A percentile compares a stretch with the other conserved stretches of the same genome.
These are phyloP conservation scores for Pogonomyrmex barbatus DNA, from an alignment of 1,140 invertebrate genomes.

Conservation along the genomic window DNA sequence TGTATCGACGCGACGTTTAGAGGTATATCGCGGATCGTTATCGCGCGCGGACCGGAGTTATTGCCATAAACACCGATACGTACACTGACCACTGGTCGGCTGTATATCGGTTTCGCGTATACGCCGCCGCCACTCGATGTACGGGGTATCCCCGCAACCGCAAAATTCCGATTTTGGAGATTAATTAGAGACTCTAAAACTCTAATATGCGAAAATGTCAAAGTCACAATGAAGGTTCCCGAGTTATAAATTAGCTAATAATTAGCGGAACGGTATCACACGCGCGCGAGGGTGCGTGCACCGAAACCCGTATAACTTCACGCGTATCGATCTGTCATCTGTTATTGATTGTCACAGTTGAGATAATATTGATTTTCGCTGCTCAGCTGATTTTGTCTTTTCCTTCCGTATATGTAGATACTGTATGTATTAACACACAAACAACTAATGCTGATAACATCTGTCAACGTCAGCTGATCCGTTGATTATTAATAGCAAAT, in stretches of 20 bases:
- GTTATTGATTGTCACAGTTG: constrained; percentile 16
- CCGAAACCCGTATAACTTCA: not conserved
- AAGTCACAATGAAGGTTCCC: not conserved
- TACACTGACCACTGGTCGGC: constrained; percentile 29
- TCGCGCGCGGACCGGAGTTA: constrained; percentile 57
- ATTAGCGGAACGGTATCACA: not conserved
- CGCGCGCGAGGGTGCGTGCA: not conserved
- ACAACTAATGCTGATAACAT: not conserved
- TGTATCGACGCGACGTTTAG: constrained; percentile 46
- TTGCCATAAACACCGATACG: constrained; percentile 68
- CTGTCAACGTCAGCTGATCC: not conserved
- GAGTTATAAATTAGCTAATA: constrained; percentile 2
- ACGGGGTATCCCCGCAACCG: constrained; percentile 22
- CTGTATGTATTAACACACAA: not conserved
- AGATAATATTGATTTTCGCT: not conserved
- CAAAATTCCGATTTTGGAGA: not conserved
- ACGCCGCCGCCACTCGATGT: constrained; percentile 1
- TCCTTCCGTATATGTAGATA: not conserved
- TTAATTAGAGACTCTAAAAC: not conserved
- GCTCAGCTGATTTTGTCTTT: not conserved
- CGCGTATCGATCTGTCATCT: constrained; percentile 25
- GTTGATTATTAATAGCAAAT: constrained; percentile 23
- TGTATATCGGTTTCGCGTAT: constrained; percentile 38
- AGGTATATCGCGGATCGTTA: constrained; percentile 64
- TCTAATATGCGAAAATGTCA: not conserved